Conservation (phyloP, 2,797 vertebrate genomes). For the Pampus argenteus region DNA sequence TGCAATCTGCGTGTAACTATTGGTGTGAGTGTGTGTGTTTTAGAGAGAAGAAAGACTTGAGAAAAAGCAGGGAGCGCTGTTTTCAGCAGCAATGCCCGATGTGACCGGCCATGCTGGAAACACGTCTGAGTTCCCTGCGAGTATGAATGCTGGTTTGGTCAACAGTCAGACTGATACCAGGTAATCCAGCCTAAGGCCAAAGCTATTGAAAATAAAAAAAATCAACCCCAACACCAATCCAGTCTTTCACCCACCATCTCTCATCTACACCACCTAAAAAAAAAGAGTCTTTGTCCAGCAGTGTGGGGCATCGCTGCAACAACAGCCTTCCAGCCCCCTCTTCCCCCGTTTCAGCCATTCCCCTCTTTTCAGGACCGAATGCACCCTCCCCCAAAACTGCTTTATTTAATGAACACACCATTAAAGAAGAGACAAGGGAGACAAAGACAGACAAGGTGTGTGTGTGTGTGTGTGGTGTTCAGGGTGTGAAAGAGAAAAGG, state of each 20-base stretch:
- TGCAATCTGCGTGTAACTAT: constrained; percentile 14
- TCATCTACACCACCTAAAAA: constrained; percentile 62
- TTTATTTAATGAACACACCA: constrained; percentile 84
- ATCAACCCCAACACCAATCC: constrained; percentile 25
- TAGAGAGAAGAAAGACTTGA: constrained; percentile 2
- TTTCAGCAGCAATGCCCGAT: constrained; percentile 24
- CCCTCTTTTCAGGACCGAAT: constrained; percentile 69
- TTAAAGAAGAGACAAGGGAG: constrained; percentile 76
- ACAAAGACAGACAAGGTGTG: constrained; percentile 72
- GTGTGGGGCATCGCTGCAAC: constrained; percentile 65
- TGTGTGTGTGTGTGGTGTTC: constrained; percentile 59
- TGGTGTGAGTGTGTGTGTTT: constrained; percentile 13
- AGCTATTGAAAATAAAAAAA: constrained; percentile 42
- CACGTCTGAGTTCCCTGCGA: constrained; percentile 18
- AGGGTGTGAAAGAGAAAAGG: constrained; percentile 78
- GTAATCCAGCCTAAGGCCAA: constrained; percentile 54
- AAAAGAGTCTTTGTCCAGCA: constrained; percentile 77
- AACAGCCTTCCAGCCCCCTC: constrained; percentile 44
- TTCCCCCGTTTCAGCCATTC: constrained; percentile 16
- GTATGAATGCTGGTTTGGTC: constrained; percentile 14
- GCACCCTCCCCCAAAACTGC: constrained; percentile 59
- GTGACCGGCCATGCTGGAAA: constrained; percentile 30
- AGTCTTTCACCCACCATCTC: constrained; percentile 38
- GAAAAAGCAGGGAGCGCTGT: constrained; percentile 35
- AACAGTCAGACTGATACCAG: constrained; percentile 33